These are phyloP conservation scores for Pomacea maculata DNA, from an alignment of 1,140 invertebrate genomes.

Conservation along the genomic window DNA sequence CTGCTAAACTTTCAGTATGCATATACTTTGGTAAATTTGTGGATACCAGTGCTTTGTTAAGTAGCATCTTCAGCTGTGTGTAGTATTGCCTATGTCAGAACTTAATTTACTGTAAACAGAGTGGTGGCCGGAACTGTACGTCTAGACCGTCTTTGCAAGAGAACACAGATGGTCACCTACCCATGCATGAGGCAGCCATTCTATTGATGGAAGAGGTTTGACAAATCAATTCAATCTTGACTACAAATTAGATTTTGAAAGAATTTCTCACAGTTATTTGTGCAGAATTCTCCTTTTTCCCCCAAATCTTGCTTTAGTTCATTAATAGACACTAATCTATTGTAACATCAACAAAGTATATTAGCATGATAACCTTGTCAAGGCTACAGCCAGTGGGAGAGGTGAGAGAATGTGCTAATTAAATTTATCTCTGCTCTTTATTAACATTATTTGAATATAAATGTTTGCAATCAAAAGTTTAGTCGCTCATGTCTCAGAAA, in stretches of 20 bases:
- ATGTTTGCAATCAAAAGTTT: no score
- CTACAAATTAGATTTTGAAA: no score
- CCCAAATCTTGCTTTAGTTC: no score
- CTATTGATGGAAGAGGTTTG: slow-evolving; percentile 70
- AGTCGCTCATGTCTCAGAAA: no score
- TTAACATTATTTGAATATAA: no score
- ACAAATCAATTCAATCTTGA: background rate
- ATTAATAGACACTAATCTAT: no score
- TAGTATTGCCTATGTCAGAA: background rate
- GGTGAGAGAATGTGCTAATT: background rate
- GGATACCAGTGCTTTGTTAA: background rate
- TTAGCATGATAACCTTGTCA: background rate
- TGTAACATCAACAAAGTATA: no score
- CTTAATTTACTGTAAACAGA: slow-evolving; percentile 25
- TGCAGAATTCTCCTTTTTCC: no score
- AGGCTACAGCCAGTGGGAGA: background rate
- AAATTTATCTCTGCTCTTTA: no score
- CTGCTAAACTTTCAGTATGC: background rate
- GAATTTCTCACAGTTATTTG: no score
- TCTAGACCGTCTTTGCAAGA: slow-evolving; percentile 38
- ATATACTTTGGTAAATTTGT: no score
- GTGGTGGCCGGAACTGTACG: slow-evolving; percentile 32
- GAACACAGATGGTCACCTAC: slow-evolving; percentile 48
- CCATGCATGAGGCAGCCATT: slow-evolving; percentile 69
- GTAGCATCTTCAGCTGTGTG: background rate